Percentiles rank a stretch among this genome's conserved stretches.
Conservation (phyloP, 1,140 invertebrate species). For the Caenorhabditis brenneri region DNA sequence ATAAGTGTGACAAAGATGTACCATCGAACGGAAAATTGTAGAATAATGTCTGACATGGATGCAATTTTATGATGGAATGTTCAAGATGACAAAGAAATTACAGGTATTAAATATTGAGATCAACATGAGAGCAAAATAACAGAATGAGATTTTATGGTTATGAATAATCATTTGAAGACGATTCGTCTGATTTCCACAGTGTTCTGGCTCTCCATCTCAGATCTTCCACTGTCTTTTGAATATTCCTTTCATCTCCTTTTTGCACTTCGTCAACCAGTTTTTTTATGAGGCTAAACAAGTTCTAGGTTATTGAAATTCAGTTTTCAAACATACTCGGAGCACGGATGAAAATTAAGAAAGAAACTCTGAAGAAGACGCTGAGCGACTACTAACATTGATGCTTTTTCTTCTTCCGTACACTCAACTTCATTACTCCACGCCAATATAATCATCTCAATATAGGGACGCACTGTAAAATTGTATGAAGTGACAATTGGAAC, state of each 20-base stretch:
- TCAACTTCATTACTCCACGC: neutral
- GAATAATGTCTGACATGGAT: neutral
- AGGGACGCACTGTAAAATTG: slow-evolving; percentile 8
- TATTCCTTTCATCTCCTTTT: neutral
- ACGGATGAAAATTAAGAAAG: neutral
- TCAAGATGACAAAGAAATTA: neutral
- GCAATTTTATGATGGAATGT: neutral
- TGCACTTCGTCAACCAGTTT: neutral
- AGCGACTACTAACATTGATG: neutral
- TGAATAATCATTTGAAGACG: too few relatives aligned
- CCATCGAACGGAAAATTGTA: neutral
- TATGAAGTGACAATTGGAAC: too few relatives aligned
- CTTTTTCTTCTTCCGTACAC: neutral
- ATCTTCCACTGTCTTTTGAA: neutral
- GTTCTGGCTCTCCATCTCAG: neutral
- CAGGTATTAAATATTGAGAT: too few relatives aligned
- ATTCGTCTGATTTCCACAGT: too few relatives aligned
- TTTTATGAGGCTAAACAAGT: neutral
- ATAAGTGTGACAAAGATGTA: neutral
- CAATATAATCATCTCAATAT: neutral
- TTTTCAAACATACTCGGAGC: neutral
- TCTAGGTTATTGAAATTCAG: neutral
- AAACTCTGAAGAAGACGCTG: neutral
- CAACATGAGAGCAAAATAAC: too few relatives aligned
- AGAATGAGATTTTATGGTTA: too few relatives aligned